Conservation (phyloP, 2,797 vertebrate species). For the Acridotheres tristis region DNA sequence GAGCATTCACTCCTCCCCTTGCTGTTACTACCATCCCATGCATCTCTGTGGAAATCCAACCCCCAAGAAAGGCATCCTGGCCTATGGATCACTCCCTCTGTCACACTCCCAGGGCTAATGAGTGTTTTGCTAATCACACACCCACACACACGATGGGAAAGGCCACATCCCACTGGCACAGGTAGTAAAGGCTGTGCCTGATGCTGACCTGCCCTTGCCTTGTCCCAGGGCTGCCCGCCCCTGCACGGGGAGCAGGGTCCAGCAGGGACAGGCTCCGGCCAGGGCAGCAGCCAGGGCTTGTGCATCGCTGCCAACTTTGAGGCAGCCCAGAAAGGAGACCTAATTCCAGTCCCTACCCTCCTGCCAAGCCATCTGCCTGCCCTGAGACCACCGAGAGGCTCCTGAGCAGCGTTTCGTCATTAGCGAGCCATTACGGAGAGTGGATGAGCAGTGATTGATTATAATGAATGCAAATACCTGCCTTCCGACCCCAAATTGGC, state of each 20-base stretch:
- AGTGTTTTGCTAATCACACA: background rate
- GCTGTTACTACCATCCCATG: rapidly evolving
- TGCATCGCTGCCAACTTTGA: background rate
- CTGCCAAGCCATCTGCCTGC: conserved; percentile 37
- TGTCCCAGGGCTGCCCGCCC: background rate
- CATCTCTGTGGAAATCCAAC: background rate
- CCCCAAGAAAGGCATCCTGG: background rate
- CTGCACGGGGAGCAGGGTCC: background rate
- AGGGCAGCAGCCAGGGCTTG: background rate
- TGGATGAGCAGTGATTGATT: conserved; percentile 36
- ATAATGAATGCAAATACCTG: conserved; percentile 37
- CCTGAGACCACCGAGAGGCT: conserved; percentile 18
- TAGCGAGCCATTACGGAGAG: background rate
- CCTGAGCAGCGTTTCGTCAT: conserved; percentile 19
- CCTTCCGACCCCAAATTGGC: conserved; percentile 21
- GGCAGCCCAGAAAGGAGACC: background rate
- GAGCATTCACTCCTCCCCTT: background rate
- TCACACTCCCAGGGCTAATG: background rate
- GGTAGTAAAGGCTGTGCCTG: background rate
- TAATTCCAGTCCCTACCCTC: background rate
- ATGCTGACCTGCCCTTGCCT: background rate
- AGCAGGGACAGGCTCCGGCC: rapidly evolving
- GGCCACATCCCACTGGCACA: background rate
- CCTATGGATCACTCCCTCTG: background rate
- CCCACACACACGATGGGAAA: background rate